Conservation (phyloP, 2,797 vertebrate species). For the Sebastes hubbsi region DNA sequence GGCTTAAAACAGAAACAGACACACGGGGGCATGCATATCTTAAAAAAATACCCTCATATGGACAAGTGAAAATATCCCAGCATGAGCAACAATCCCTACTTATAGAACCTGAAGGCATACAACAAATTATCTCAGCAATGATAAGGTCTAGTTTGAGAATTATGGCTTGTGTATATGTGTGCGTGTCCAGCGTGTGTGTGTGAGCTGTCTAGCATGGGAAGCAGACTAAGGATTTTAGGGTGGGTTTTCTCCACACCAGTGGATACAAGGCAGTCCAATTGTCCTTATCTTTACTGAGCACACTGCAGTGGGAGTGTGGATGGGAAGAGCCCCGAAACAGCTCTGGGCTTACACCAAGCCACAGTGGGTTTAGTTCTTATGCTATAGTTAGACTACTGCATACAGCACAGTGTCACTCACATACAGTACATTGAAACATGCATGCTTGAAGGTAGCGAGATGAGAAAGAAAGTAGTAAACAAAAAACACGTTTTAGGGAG, state of each 20-base stretch:
- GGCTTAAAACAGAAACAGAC: conserved; percentile 35
- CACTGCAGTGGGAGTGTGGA: conserved; percentile 36
- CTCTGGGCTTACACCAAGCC: conserved; percentile 34
- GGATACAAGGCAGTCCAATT: conserved; percentile 33
- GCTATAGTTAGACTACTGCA: conserved; percentile 35
- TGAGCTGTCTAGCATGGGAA: conserved; percentile 10
- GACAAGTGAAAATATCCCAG: conserved; percentile 1
- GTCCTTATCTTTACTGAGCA: conserved; percentile 60
- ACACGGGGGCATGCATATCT: conserved; percentile 8
- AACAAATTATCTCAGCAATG: conserved; percentile 28
- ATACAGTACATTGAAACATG: background rate
- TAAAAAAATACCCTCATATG: background rate
- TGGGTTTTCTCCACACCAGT: conserved; percentile 28
- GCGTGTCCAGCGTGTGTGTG: background rate
- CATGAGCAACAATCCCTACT: background rate
- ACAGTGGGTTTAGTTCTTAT: conserved; percentile 31
- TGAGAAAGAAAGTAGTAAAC: background rate
- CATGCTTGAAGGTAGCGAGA: background rate
- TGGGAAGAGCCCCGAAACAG: conserved; percentile 31
- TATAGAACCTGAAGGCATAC: background rate
- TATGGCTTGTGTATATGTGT: background rate
- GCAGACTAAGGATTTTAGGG: conserved; percentile 32
- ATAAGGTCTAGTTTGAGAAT: conserved; percentile 17
- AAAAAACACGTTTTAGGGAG: background rate
- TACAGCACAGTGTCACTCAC: background rate